Conservation (phyloP, 2,797 vertebrate species). For the Buphagus erythrorhynchus region DNA sequence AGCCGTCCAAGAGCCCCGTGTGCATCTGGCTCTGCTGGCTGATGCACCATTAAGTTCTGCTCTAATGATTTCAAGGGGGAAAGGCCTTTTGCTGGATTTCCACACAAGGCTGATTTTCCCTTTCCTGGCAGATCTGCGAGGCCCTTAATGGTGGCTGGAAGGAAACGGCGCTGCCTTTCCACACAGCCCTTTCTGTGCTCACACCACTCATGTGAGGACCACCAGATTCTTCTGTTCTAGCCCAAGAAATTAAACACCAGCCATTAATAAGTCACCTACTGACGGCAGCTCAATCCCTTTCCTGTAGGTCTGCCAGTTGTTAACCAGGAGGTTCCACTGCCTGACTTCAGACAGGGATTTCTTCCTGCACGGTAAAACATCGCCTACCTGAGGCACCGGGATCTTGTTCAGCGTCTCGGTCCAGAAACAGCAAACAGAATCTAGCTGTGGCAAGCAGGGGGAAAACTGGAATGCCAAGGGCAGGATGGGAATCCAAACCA, state of each 20-base stretch:
- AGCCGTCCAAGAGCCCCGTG: background rate
- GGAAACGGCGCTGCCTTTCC: conserved; percentile 5
- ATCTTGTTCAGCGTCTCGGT: conserved; percentile 72
- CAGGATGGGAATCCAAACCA: conserved; percentile 75
- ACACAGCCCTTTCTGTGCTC: conserved; percentile 14
- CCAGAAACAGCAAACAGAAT: conserved; percentile 84
- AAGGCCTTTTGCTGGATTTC: conserved; percentile 50
- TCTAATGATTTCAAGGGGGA: conserved; percentile 49
- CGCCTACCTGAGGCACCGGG: conserved; percentile 77
- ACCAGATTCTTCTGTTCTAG: conserved; percentile 49
- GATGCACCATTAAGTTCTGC: conserved; percentile 36
- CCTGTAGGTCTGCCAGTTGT: conserved; percentile 31
- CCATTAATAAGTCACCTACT: conserved; percentile 23
- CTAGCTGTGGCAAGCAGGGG: conserved; percentile 74
- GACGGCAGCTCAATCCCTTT: conserved; percentile 37
- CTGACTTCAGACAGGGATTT: conserved; percentile 65
- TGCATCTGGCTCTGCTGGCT: conserved; percentile 26
- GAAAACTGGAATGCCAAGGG: conserved; percentile 71
- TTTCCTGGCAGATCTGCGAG: conserved; percentile 52
- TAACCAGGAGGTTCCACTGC: conserved; percentile 59
- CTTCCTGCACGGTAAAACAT: conserved; percentile 73
- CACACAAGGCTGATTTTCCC: conserved; percentile 50
- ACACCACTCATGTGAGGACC: conserved; percentile 38
- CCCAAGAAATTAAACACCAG: conserved; percentile 50
- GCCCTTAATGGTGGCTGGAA: conserved; percentile 53